A percentile compares a stretch with the other conserved stretches of the same genome.
Conservation (phyloP, 1,140 invertebrate genomes). For the Hyles vespertilio region DNA sequence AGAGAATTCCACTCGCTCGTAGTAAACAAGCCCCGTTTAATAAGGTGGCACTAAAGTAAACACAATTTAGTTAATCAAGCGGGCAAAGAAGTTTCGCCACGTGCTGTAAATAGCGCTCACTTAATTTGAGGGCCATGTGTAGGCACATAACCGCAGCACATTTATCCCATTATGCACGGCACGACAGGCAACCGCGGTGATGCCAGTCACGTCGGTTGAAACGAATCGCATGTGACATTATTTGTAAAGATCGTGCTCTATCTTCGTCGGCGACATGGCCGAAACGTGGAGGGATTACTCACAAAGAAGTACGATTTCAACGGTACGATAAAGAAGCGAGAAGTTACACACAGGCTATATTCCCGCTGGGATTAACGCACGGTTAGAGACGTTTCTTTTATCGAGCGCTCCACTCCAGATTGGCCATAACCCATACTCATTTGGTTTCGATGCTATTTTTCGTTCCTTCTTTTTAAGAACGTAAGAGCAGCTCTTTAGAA, state of each 20-base stretch:
- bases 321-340: constrained; percentile 69
- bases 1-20: too few relatives aligned
- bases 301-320: constrained; percentile 74
- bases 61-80: constrained; percentile 62
- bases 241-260: constrained; percentile 76
- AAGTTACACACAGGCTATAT: constrained; percentile 61
- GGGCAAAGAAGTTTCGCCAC: constrained; percentile 53
- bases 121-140: constrained; percentile 72
- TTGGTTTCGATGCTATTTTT: background rate
- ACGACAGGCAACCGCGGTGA: constrained; percentile 55
- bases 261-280: constrained; percentile 71
- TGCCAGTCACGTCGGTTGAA: constrained; percentile 72
- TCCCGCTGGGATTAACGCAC: constrained; percentile 63
- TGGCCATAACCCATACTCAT: background rate
- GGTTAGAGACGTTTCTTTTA: constrained; percentile 36
- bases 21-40: too few relatives aligned
- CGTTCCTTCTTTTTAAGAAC: background rate
- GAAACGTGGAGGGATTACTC: constrained; percentile 73
- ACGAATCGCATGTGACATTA: constrained; percentile 76
- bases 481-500: background rate
- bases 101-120: constrained; percentile 64
- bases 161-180: constrained; percentile 74
- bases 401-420: background rate
- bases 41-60: constrained; percentile 24
- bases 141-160: constrained; percentile 69